Percentiles rank a stretch among this genome's conserved stretches.
Conservation (phyloP, 2,888 invertebrate species). For the Lottia gigantea region DNA sequence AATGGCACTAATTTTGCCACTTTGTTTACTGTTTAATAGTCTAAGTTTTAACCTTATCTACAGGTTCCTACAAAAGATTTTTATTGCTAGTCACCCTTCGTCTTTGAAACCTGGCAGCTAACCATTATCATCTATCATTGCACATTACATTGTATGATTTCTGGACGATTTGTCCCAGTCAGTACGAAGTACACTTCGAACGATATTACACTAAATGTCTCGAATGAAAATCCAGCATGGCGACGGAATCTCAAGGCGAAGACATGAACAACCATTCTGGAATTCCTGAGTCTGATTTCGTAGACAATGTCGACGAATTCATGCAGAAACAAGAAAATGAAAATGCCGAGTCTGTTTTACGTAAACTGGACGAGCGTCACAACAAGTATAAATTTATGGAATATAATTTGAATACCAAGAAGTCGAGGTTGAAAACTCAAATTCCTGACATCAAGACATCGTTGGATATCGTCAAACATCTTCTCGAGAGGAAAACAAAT, state of each 20-base stretch:
- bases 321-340: constrained; percentile 87
- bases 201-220: no score
- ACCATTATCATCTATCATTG: no score
- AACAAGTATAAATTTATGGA: constrained; percentile 98
- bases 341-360: constrained; percentile 86
- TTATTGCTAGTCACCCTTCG: no score
- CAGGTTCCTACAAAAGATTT: no score
- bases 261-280: constrained; percentile 43
- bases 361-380: constrained; percentile 90
- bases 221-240: constrained; percentile 33
- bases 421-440: constrained; percentile 74
- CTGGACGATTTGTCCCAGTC: no score
- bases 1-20: no score
- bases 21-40: no score
- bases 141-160: no score
- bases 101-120: no score
- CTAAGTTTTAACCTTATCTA: no score
- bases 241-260: constrained; percentile 37
- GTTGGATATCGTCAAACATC: constrained; percentile 88
- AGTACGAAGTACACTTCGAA: no score
- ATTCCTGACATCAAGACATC: constrained; percentile 95
- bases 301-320: constrained; percentile 92
- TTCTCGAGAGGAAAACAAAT: constrained; percentile 81
- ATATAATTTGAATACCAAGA: constrained; percentile 86
- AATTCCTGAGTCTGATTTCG: constrained; percentile 59